Percentiles rank a stretch among this genome's conserved stretches.
These are phyloP conservation scores for Antechinus stuartii DNA, from an alignment of 2,113 vertebrate genomes.

Conservation along the genomic window DNA sequence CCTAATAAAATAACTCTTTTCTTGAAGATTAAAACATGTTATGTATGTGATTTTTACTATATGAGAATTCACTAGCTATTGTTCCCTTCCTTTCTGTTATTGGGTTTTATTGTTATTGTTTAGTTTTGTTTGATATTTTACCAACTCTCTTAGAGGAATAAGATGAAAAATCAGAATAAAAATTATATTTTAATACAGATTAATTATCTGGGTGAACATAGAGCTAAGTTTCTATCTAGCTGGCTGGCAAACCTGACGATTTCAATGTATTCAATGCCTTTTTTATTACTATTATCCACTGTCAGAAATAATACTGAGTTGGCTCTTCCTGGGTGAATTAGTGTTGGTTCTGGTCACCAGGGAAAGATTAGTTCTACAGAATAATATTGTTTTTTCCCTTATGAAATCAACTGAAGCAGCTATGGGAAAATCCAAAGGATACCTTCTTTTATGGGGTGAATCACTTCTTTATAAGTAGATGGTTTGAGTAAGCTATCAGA, in stretches of 20 bases:
- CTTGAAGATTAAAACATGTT: neutral
- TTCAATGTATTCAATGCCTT: neutral
- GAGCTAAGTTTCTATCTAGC: neutral
- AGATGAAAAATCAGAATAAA: neutral
- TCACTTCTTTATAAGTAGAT: neutral
- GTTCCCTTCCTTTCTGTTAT: neutral
- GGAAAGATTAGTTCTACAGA: slow-evolving; percentile 57
- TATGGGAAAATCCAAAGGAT: neutral
- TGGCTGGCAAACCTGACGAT: neutral
- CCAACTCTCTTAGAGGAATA: neutral
- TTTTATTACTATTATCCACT: neutral
- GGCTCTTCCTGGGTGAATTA: slow-evolving; percentile 50
- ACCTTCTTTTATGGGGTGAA: neutral
- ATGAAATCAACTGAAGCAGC: slow-evolving; percentile 15
- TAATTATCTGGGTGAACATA: neutral
- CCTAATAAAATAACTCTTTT: neutral
- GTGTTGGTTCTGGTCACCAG: neutral
- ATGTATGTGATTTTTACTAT: slow-evolving; percentile 9
- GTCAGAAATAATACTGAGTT: slow-evolving; percentile 18
- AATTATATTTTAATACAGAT: neutral
- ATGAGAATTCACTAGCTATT: neutral
- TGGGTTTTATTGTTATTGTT: neutral
- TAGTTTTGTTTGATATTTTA: neutral
- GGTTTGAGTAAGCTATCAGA: neutral
- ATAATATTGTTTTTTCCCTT: slow-evolving; percentile 20